Percentiles rank a stretch among this genome's conserved stretches.
phyloP scores from a whole-genome alignment of 2,888 invertebrate genomes.

The Polydrusus cervinus region DNA sequence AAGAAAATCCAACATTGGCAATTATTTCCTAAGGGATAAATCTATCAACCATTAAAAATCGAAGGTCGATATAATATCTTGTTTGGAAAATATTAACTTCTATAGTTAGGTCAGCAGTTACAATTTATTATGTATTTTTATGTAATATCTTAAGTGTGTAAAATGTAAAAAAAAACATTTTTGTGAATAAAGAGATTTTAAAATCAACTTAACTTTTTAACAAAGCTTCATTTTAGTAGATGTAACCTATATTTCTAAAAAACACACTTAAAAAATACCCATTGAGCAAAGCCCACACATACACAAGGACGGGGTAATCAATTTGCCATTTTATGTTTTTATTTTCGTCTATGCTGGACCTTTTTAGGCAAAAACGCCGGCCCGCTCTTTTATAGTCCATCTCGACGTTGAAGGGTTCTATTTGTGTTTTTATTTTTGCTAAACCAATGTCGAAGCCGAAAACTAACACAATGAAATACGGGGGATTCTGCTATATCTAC shows the following conservation, averaged over 20 bases:
- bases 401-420: constrained; percentile 6
- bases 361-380: constrained; percentile 4
- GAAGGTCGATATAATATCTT: too few relatives aligned
- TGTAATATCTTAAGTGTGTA: too few relatives aligned
- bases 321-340: constrained; percentile 18
- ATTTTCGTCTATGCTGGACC: background rate
- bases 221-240: too few relatives aligned
- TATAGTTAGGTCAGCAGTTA: too few relatives aligned
- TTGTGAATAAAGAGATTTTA: too few relatives aligned
- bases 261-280: constrained; percentile 1
- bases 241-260: background rate
- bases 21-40: too few relatives aligned
- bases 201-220: too few relatives aligned
- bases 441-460: background rate
- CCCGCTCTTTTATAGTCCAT: constrained; percentile 5
- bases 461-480: background rate
- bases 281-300: background rate
- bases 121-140: too few relatives aligned
- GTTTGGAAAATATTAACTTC: too few relatives aligned
- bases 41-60: too few relatives aligned
- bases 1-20: too few relatives aligned
- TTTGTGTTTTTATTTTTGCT: constrained; percentile 8
- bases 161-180: too few relatives aligned
- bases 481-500: background rate
- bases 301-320: background rate